Evolutionary conservation across 1,140 invertebrate genomes (phyloP).

Genomic region (Drosophila funebris): DNA sequence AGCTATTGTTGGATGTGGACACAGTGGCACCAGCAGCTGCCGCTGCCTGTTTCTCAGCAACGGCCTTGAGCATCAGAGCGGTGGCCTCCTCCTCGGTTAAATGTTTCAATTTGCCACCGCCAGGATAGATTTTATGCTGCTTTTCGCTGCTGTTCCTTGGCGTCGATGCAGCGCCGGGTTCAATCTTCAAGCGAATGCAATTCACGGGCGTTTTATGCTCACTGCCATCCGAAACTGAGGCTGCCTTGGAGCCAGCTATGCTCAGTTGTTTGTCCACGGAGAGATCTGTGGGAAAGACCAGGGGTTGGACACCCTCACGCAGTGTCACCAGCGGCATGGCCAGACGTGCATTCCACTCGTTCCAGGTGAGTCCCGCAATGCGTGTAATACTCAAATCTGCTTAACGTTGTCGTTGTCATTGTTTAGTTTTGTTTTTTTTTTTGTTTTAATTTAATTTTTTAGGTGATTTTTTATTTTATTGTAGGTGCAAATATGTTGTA

Average conservation of each 20-base stretch:
- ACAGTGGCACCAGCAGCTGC: constrained; percentile 29
- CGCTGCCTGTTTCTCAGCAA: constrained; percentile 67
- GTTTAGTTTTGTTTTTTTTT: constrained; percentile 18
- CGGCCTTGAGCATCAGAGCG: constrained; percentile 71
- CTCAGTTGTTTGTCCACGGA: constrained; percentile 65
- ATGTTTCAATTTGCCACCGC: constrained; percentile 64
- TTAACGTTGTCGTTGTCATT: constrained; percentile 75
- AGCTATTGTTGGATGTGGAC: constrained; percentile 41
- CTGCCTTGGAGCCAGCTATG: constrained; percentile 23
- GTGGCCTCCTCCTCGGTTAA: constrained; percentile 77
- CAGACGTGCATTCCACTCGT: constrained; percentile 86
- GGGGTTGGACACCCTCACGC: constrained; percentile 80
- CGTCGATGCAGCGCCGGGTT: constrained; percentile 56
- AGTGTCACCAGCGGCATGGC: constrained; percentile 85
- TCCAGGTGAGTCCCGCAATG: constrained; percentile 88
- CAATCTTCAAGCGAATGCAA: constrained; percentile 42
- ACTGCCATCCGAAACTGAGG: constrained; percentile 4
- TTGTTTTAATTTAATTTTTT: constrained; percentile 9
- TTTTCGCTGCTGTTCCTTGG: constrained; percentile 60
- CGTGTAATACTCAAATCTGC: constrained; percentile 89
- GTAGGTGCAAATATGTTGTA: constrained; percentile 30
- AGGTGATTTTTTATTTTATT: constrained; percentile 23
- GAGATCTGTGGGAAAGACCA: constrained; percentile 82
- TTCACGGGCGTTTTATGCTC: constrained; percentile 56
- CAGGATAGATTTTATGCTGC: constrained; percentile 44